Base-by-base conservation (phyloP, 2,888 invertebrate species). In the Tolmerus cingulatus region DNA sequence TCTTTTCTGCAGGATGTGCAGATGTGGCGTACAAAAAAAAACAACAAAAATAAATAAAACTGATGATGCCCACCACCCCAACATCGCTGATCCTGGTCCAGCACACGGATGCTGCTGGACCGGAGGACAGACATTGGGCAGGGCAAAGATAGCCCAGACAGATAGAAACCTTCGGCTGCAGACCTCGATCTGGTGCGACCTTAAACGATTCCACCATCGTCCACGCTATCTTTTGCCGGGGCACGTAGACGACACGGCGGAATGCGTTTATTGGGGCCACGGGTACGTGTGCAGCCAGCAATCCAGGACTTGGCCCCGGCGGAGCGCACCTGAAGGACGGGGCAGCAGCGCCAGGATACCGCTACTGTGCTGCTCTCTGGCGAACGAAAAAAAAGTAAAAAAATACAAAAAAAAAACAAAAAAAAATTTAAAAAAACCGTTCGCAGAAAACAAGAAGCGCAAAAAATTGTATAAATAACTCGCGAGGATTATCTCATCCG, bases 401-500 rank as follows among this genome's bases (percentile, higher is more conserved):
- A 46, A 46, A n/a, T n/a, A n/a, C n/a, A 2, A 46, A 16, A 14
- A 43, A 14, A 43, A 43, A 1, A 46, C 4, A 46, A 51, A 81
- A 51, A 55, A 1, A 30, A n/a, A n/a, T n/a, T 27, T 12, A 81
- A 81, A 55, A 30, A 81, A 30, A 81, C 0, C 23, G 40, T 16
- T 66, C 57, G 43, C 74, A 81, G 46, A 74, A 74, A 86, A 87
- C 57, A 81, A 79, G 46, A 74, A 79, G 23, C 79, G 74, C 43
- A 87, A 81, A 87, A 86, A 57, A 79, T 81, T 88, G 88, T 89
- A 90, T 89, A 90, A 89, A 89, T 89, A 89, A 90, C 90, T 89
- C 89, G 89, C 88, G 89, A 89, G 90, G 89, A 89, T 90, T 90
- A 90, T 90, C 90, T 89, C 90, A 89, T 89, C 90, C 90, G 89